Percentiles rank a stretch among this genome's conserved stretches.
Conservation (phyloP, 2,888 invertebrate species). For the Morpho achilles region DNA sequence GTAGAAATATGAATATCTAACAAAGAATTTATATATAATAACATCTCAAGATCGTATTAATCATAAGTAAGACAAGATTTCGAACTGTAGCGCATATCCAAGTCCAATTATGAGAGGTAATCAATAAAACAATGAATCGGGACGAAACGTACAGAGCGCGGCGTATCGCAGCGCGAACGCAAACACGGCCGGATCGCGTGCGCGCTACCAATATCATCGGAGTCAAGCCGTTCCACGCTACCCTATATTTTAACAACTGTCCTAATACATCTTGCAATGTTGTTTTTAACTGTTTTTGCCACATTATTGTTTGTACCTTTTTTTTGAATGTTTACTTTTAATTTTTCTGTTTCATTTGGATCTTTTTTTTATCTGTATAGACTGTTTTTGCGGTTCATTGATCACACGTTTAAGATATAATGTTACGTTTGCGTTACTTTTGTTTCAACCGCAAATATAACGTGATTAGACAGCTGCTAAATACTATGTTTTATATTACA, state of each 20-base stretch:
- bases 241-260: constrained; percentile 80
- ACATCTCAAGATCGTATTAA: no score
- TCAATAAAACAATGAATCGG: constrained; percentile 29
- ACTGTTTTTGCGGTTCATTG: constrained; percentile 40
- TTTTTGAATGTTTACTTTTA: constrained; percentile 68
- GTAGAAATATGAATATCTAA: no score
- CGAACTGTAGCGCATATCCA: constrained; percentile 13
- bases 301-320: constrained; percentile 72
- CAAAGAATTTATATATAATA: no score
- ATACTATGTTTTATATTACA: constrained; percentile 4
- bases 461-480: constrained; percentile 18
- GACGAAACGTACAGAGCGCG: constrained; percentile 21
- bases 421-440: constrained; percentile 17
- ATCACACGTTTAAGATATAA: constrained; percentile 19
- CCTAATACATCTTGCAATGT: constrained; percentile 80
- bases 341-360: constrained; percentile 62
- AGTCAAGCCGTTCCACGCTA: constrained; percentile 65
- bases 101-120: constrained; percentile 20
- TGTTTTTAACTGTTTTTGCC: constrained; percentile 77
- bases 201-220: constrained; percentile 61
- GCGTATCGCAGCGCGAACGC: constrained; percentile 40
- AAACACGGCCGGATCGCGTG: constrained; percentile 64
- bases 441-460: constrained; percentile 16
- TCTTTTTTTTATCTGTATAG: constrained; percentile 23
- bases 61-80: constrained; percentile 3